A percentile compares a stretch with the other conserved stretches of the same genome.
phyloP scores from a whole-genome alignment of 2,113 vertebrate genomes.

The Clarias gariepinus region DNA sequence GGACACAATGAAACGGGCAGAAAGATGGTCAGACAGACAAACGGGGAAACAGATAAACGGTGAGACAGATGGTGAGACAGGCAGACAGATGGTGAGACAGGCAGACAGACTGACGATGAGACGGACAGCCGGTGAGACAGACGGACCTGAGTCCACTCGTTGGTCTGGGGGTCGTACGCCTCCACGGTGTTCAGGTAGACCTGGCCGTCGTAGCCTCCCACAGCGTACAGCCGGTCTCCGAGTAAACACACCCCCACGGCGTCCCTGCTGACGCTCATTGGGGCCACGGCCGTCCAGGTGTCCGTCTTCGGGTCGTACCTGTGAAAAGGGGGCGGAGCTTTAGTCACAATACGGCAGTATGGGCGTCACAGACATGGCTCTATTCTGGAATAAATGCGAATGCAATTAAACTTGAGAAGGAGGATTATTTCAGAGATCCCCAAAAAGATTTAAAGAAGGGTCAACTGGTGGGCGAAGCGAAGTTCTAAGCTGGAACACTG shows the following conservation, averaged over 20 bases:
- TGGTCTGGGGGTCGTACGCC: constrained; percentile 95
- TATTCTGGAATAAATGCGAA: not conserved
- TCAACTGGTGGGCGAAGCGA: not conserved
- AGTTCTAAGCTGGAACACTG: not conserved
- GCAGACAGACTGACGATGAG: no score
- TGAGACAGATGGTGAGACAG: no score
- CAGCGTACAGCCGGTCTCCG: constrained; percentile 92
- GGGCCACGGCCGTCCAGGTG: constrained; percentile 94
- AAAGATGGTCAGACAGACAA: no score
- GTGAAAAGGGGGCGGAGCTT: constrained; percentile 16
- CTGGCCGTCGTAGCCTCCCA: constrained; percentile 95
- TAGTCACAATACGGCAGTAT: not conserved
- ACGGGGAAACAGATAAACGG: no score
- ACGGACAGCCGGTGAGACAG: not conserved
- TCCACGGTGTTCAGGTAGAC: constrained; percentile 94
- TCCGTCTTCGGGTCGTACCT: constrained; percentile 99
- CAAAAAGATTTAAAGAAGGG: not conserved
- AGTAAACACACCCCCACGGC: constrained; percentile 96
- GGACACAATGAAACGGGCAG: no score
- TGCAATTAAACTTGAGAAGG: no score
- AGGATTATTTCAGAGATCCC: not conserved
- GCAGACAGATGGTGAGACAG: no score
- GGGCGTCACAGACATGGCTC: not conserved
- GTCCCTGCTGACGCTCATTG: constrained; percentile 97
- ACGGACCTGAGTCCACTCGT: constrained; percentile 92